These are phyloP conservation scores for Clarias macrocephalus DNA, from an alignment of 2,113 vertebrate genomes.

Conservation along the genomic window DNA sequence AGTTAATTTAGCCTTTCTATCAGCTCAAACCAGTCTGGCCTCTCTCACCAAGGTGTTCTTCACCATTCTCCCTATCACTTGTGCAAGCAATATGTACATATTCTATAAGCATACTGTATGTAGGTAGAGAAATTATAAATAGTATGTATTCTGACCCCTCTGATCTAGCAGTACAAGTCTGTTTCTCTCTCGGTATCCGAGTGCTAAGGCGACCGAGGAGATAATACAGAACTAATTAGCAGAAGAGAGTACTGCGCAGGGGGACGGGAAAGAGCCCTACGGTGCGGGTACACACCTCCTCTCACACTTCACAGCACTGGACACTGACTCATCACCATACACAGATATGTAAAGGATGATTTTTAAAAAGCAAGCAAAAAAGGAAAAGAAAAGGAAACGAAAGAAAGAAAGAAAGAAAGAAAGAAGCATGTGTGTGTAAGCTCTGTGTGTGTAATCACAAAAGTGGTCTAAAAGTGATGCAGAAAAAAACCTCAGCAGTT, in stretches of 20 bases:
- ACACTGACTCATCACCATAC: constrained; percentile 31
- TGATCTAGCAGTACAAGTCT: constrained; percentile 28
- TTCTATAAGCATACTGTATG: constrained; percentile 6
- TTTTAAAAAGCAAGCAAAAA: neutral
- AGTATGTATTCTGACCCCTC: neutral
- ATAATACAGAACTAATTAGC: constrained; percentile 62
- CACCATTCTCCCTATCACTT: neutral
- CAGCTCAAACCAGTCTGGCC: neutral
- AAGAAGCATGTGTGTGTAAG: neutral
- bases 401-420: neutral
- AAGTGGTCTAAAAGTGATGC: constrained; percentile 23
- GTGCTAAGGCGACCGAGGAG: constrained; percentile 47
- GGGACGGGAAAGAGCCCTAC: constrained; percentile 27
- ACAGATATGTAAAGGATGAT: neutral
- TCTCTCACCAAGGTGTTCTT: neutral
- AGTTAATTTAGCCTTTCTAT: neutral
- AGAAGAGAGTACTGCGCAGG: constrained; percentile 46
- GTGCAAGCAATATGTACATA: neutral
- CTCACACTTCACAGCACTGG: constrained; percentile 44
- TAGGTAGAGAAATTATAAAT: constrained; percentile 40
- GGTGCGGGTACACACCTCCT: constrained; percentile 45
- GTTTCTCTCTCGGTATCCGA: constrained; percentile 46
- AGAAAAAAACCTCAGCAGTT: constrained; percentile 12
- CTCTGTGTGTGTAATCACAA: constrained; percentile 8
- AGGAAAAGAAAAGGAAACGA: neutral